Percentiles rank a stretch among this genome's conserved stretches.
Evolutionary conservation across 2,888 invertebrate species (phyloP).

Genomic region (Chromoteleia sp.): DNA sequence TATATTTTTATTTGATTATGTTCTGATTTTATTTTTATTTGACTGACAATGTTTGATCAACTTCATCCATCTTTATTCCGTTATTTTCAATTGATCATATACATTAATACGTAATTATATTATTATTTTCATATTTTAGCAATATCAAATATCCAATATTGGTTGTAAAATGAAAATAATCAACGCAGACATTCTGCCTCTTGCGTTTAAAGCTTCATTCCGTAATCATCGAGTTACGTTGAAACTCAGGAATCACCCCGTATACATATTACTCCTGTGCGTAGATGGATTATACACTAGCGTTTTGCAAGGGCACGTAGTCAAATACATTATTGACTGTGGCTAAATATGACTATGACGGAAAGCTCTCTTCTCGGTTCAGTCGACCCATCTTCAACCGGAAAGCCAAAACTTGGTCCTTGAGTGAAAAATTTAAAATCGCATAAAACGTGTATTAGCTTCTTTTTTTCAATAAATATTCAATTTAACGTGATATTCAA

Average conservation of each 20-base stretch:
- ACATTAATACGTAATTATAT: conserved; percentile 2
- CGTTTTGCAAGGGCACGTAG: conserved; percentile 77
- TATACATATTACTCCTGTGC: conserved; percentile 67
- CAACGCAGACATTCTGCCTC: conserved; percentile 5
- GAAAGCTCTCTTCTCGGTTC: conserved; percentile 70
- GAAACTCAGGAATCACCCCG: conserved; percentile 45
- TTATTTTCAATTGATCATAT: too few species aligned
- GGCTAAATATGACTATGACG: conserved; percentile 68
- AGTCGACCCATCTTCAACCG: conserved; percentile 20
- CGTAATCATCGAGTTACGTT: conserved; percentile 61
- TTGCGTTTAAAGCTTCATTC: conserved; percentile 8
- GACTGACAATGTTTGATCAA: too few species aligned
- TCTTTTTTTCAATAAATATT: background rate
- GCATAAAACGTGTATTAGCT: conserved; percentile 9
- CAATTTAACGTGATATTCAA: background rate
- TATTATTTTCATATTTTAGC: too few species aligned
- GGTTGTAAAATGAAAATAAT: conserved; percentile 5
- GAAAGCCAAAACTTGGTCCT: conserved; percentile 19
- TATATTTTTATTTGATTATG: too few species aligned
- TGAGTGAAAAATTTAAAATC: conserved; percentile 29
- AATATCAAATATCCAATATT: conserved; percentile 1
- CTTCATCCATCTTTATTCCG: too few species aligned
- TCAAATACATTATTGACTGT: conserved; percentile 74
- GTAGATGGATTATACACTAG: conserved; percentile 75
- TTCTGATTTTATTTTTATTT: too few species aligned